Evolutionary conservation across 1,140 invertebrate genomes (phyloP).

Genomic region (Dolichoris vasculosae): DNA sequence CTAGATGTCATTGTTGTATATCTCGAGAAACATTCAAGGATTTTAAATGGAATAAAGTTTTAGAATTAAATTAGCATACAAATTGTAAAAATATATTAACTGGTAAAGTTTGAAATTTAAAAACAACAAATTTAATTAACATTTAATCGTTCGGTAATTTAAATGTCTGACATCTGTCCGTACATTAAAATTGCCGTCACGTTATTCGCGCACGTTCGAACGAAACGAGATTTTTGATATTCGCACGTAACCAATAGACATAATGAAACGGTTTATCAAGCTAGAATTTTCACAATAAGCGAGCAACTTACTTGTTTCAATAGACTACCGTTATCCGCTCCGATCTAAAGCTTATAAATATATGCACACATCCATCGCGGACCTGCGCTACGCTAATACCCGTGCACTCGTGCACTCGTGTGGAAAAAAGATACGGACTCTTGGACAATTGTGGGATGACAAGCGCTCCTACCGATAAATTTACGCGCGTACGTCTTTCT

Average conservation of each 20-base stretch:
- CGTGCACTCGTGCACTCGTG: not conserved
- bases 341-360: not conserved
- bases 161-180: not conserved
- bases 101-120: not conserved
- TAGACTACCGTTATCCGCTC: not conserved
- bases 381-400: not conserved
- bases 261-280: not conserved
- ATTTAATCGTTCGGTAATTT: not conserved
- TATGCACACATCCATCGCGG: not conserved
- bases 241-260: not conserved
- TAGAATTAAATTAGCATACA: slow-evolving; percentile 12
- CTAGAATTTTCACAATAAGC: not conserved
- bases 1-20: not conserved
- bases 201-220: not conserved
- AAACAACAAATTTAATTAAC: not conserved
- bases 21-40: not conserved
- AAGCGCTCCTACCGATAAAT: not conserved
- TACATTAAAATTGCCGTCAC: not conserved
- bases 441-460: not conserved
- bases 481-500: not conserved
- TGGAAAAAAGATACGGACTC: not conserved
- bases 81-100: slow-evolving; percentile 20
- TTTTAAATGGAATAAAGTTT: slow-evolving; percentile 11
- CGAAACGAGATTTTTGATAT: not conserved
- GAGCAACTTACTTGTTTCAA: not conserved